Evolutionary conservation across 1,140 invertebrate genomes (phyloP), one percentile per base, ranked within the genome.

Genomic region (Helicoverpa zea): DNA sequence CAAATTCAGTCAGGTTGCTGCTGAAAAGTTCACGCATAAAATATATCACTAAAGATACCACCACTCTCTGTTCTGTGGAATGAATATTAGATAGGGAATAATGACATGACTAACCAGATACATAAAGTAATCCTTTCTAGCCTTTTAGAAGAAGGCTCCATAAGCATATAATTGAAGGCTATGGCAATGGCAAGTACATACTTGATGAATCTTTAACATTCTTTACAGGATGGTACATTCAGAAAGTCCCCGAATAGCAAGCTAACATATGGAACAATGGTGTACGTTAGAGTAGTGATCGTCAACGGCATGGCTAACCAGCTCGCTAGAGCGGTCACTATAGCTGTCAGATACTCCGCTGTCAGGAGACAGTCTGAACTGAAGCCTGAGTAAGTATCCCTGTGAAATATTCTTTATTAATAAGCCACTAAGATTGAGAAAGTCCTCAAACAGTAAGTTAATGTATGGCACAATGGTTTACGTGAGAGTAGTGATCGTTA

Each of bases 401-500:
- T 35, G 3, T 35, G 7, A 35, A 35, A 7, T 35, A 7, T 7
- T 7, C 1, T 35, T 35, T 35, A 5, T 35, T n/a, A n/a, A n/a
- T n/a, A n/a, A n/a, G n/a, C n/a, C n/a, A n/a, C n/a, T n/a, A n/a
- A n/a, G n/a, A 9, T 99, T 98, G 91, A 96, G 98, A 3, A 97
- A 97, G 84, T 96, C 98, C 0, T 95, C 97, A 13, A 98, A 97
- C 89, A 97, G 97, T 77, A 99, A 99, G 88, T 94, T 99, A 0
- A 97, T 98, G 0, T 99, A 99, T 91, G 98, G 98, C 4, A 98
- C 98, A 0, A 99, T 99, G 98, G 97, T 99, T 85, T 98, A 98
- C 93, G 97, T 99, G 0, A 95, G 98, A 35, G 97, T 98, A 4
- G 95, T 97, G 2, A 96, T 99, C 73, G 96, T 98, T 9, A 96